These are phyloP conservation scores for Papilio protenor DNA, from an alignment of 2,888 invertebrate species.

Conservation along the genomic window DNA sequence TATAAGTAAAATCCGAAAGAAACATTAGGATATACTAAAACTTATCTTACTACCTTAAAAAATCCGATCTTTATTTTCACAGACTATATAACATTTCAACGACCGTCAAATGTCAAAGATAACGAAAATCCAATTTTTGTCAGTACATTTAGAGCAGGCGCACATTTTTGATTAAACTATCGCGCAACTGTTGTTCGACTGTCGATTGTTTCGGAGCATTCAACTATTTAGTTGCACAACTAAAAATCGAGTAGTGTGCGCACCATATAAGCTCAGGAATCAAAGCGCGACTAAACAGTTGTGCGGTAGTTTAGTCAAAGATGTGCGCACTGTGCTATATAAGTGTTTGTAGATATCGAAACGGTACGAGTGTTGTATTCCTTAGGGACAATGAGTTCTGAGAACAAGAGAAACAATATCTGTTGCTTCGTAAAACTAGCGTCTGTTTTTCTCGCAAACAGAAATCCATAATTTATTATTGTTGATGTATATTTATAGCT, in stretches of 20 bases:
- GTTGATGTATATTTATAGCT: too few relatives aligned
- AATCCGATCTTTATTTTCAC: not conserved
- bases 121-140: not conserved
- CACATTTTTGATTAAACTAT: too few relatives aligned
- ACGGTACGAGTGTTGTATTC: slow-evolving; percentile 6
- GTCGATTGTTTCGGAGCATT: too few relatives aligned
- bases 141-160: not conserved
- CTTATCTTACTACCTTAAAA: not conserved
- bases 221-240: too few relatives aligned
- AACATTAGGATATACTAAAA: not conserved
- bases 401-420: not conserved
- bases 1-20: not conserved
- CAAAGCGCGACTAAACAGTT: too few relatives aligned
- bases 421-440: not conserved
- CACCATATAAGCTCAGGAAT: too few relatives aligned
- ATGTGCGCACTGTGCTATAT: not conserved
- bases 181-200: too few relatives aligned
- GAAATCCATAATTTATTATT: not conserved
- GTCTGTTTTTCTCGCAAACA: not conserved
- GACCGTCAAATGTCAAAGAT: not conserved
- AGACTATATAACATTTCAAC: not conserved
- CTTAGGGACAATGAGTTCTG: not conserved
- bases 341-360: slow-evolving; percentile 30
- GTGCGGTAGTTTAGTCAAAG: too few relatives aligned
- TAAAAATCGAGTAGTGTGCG: too few relatives aligned